Evolutionary conservation across 2,113 vertebrate genomes (phyloP).

Genomic region (Antennarius striatus): DNA sequence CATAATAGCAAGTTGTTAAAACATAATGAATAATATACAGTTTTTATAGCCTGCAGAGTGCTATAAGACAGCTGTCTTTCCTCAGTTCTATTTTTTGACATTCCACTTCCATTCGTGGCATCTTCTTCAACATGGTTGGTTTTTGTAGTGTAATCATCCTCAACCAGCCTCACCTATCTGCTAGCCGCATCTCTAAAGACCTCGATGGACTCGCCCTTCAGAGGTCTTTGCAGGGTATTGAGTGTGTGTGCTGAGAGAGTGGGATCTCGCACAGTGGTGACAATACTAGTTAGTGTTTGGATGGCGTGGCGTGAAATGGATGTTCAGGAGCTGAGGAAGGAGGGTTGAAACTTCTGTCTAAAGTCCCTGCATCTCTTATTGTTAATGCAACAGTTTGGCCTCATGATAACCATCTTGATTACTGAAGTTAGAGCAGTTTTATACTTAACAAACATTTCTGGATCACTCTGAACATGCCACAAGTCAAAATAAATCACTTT

Average conservation of each 20-base stretch:
- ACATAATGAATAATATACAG: too few relatives aligned
- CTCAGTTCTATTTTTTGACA: background rate
- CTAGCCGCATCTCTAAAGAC: constrained; percentile 1
- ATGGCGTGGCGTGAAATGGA: constrained; percentile 37
- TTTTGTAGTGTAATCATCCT: background rate
- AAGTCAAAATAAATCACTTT: too few relatives aligned
- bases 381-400: too few relatives aligned
- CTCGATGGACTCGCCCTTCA: constrained; percentile 8
- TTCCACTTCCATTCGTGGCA: constrained; percentile 21
- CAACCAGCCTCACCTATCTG: too few relatives aligned
- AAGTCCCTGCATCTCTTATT: background rate
- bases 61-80: too few relatives aligned
- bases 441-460: too few relatives aligned
- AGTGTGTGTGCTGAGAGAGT: constrained; percentile 1
- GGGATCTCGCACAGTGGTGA: constrained; percentile 44
- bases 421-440: too few relatives aligned
- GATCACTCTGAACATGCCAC: too few relatives aligned
- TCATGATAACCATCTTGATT: too few relatives aligned
- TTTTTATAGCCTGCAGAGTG: too few relatives aligned
- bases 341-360: constrained; percentile 14
- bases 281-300: constrained; percentile 42
- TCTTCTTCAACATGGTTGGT: constrained; percentile 15
- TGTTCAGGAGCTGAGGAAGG: constrained; percentile 48
- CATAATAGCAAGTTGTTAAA: too few relatives aligned
- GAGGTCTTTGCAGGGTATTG: constrained; percentile 13